A percentile compares a stretch with the other conserved stretches of the same genome.
phyloP scores from a whole-genome alignment of 2,797 vertebrate species.

The Capromys pilorides region DNA sequence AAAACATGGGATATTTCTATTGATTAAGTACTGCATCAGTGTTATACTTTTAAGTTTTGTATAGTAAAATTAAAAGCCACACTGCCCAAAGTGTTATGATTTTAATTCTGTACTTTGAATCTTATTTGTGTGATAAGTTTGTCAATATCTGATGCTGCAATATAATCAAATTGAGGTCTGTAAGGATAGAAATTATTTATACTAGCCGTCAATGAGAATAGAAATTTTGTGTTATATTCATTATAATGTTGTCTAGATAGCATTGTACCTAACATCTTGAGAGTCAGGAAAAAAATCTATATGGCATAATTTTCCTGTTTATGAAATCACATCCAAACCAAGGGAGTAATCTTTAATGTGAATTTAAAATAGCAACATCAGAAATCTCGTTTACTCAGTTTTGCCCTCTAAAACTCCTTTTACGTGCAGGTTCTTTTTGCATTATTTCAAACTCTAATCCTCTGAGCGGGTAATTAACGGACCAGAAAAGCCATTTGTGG shows the following conservation, averaged over 20 bases:
- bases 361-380: constrained; percentile 73
- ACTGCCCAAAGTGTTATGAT: constrained; percentile 64
- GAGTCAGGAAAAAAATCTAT: constrained; percentile 66
- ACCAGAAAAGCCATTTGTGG: constrained; percentile 87
- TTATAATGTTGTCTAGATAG: constrained; percentile 82
- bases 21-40: constrained; percentile 76
- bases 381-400: constrained; percentile 80
- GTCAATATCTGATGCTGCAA: not conserved
- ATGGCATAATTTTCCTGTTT: constrained; percentile 72
- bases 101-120: constrained; percentile 66
- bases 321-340: constrained; percentile 74
- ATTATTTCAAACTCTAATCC: constrained; percentile 86
- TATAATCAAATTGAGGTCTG: constrained; percentile 25
- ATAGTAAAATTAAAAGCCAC: constrained; percentile 53
- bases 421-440: constrained; percentile 82
- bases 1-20: constrained; percentile 76
- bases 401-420: constrained; percentile 84
- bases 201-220: constrained; percentile 61
- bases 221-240: constrained; percentile 81
- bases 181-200: constrained; percentile 36
- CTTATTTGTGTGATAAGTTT: constrained; percentile 4
- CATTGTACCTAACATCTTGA: constrained; percentile 76
- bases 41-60: constrained; percentile 36
- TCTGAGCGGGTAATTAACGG: constrained; percentile 88
- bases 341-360: constrained; percentile 73